Conservation (phyloP, 2,797 vertebrate species). For the Heliangelus exortis region DNA sequence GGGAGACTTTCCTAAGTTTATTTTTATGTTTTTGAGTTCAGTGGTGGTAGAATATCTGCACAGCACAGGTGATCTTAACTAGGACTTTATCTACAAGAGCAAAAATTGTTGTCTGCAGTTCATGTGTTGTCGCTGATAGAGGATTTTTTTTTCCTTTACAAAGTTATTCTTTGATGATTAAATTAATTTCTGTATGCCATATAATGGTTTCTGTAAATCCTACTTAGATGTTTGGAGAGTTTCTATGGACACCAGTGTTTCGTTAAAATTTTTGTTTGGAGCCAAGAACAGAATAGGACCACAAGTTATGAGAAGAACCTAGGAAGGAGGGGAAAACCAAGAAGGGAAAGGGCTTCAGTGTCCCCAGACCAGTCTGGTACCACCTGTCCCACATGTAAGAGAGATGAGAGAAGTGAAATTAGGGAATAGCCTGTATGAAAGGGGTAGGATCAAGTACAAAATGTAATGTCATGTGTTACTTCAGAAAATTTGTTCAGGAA, state of each 20-base stretch:
- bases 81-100: neutral
- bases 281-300: neutral
- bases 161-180: neutral
- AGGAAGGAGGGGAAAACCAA: neutral
- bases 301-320: neutral
- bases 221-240: neutral
- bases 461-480: neutral
- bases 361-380: neutral
- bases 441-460: neutral
- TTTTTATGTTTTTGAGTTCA: neutral
- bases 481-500: neutral
- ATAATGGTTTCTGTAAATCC: neutral
- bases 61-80: neutral
- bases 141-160: neutral
- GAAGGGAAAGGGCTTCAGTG: neutral
- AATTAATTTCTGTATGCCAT: neutral
- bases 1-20: neutral
- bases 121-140: neutral
- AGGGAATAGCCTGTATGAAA: neutral
- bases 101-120: neutral
- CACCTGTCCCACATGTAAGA: rapidly evolving
- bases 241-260: neutral
- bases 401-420: neutral
- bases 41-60: neutral
- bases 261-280: neutral